Base-by-base conservation (phyloP, 2,888 invertebrate species). In the Troglohyphantes excavatus region DNA sequence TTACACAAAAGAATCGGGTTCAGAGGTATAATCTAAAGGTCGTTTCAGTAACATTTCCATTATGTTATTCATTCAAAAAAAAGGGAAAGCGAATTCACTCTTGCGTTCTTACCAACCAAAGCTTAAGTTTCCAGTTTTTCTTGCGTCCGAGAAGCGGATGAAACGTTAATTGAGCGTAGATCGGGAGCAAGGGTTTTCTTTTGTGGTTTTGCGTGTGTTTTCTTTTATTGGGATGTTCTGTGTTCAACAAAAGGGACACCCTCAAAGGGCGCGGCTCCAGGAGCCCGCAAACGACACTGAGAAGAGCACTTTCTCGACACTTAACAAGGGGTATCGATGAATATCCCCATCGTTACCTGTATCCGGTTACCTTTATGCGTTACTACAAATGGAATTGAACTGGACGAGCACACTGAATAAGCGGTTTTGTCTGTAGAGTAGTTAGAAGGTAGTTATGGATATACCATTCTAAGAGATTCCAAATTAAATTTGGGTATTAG, bases 81-180 rank as follows among this genome's bases (percentile, higher is more conserved):
- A 6, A 39, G 39, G 7, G 27, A 70, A 39, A 70, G 11, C n/a
- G 39, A 23, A 21, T 43, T 70, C 70, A 39, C 21, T 27, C 43
- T 23, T 43, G 70, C 70, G 39, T 43, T 70, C 21, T 70, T 70
- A 43, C 19, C 33, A 43, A 70, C 23, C n/a, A n/a, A n/a, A n/a
- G n/a, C n/a, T n/a, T n/a, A 23, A 39, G 43, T 70, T 43, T 39
- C 21, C 17, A 70, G 39, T 43, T 33, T 67, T 70, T 39, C 39
- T 43, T 70, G 33, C 39, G n/a, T 70, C 59, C 75, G 39, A 33
- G 13, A 23, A 21, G 33, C 13, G 27, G 29, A 76, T 33, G 63
- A 61, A 29, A 65, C 65, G 65, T 67, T 67, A 79, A 79, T 79
- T 79, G 79, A 79, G 65, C 79, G 46, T 79, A 67, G 26, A 79